A percentile compares a stretch with the other conserved stretches of the same genome.
Evolutionary conservation across 35 echinoderm and acorn worm species (phyloP).

Genomic region (Acanthaster planci): DNA sequence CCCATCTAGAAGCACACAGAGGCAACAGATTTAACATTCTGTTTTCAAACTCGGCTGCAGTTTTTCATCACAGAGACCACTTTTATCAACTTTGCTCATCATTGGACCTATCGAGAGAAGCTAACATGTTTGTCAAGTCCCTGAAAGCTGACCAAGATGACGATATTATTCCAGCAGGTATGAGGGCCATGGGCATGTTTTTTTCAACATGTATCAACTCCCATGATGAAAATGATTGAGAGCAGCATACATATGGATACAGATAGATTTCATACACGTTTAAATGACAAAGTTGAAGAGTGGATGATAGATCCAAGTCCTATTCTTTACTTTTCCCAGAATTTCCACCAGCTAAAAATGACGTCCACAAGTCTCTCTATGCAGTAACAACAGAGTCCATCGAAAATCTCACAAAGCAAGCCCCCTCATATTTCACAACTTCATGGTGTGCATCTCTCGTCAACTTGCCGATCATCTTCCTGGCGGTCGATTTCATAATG

Average conservation of each 20-base stretch:
- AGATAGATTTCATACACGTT: conserved; percentile 1
- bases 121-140: conserved; percentile 51
- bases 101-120: conserved; percentile 34
- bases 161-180: conserved; percentile 40
- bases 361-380: background rate
- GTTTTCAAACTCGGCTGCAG: conserved; percentile 26
- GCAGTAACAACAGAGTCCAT: background rate
- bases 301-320: conserved; percentile 45
- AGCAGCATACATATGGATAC: conserved; percentile 36
- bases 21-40: conserved; percentile 50
- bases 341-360: conserved; percentile 34
- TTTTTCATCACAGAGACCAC: conserved; percentile 33
- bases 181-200: conserved; percentile 34
- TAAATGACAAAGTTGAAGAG: background rate
- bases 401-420: conserved; percentile 37
- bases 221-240: conserved; percentile 45
- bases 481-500: conserved; percentile 37
- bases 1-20: conserved; percentile 33
- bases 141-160: conserved; percentile 26
- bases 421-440: conserved; percentile 35
- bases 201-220: conserved; percentile 19
- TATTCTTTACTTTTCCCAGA: conserved; percentile 23
- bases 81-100: conserved; percentile 23
- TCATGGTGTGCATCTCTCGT: conserved; percentile 13
- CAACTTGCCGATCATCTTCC: conserved; percentile 42